Evolutionary conservation across 1,140 invertebrate species (phyloP).

Genomic region (Oedothorax gibbosus): DNA sequence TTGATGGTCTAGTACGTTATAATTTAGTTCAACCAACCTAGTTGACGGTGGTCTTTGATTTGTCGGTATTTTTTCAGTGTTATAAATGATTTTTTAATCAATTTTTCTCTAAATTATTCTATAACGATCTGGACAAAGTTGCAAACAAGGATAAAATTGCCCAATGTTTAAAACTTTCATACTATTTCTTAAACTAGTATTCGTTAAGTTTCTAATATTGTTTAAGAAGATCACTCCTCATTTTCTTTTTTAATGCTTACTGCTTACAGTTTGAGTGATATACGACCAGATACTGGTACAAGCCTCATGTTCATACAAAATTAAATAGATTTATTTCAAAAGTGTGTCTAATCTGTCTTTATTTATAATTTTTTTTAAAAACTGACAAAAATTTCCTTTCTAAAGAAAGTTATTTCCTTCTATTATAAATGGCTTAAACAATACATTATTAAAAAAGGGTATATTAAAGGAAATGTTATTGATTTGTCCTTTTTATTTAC

Average conservation of each 20-base stretch:
- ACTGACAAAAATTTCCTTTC: neutral
- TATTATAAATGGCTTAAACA: neutral
- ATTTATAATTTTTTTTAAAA: too few species aligned
- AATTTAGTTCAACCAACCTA: neutral
- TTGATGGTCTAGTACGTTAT: neutral
- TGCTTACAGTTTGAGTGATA: too few species aligned
- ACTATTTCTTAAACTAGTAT: neutral
- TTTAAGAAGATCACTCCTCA: neutral
- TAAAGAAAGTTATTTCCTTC: neutral
- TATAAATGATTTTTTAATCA: neutral
- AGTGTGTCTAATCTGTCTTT: too few species aligned
- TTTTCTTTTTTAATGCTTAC: too few species aligned
- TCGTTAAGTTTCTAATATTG: neutral
- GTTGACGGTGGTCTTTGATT: neutral
- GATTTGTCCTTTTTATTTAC: neutral
- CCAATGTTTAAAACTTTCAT: neutral
- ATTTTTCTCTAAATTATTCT: neutral
- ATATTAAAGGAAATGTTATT: neutral
- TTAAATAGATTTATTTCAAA: too few species aligned
- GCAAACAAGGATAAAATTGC: neutral
- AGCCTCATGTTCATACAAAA: too few species aligned
- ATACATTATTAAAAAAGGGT: neutral
- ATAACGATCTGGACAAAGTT: neutral
- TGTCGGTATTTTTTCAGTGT: neutral
- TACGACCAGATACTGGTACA: too few species aligned